Conservation (phyloP, 2,888 invertebrate genomes). For the Philereme vetulata region DNA sequence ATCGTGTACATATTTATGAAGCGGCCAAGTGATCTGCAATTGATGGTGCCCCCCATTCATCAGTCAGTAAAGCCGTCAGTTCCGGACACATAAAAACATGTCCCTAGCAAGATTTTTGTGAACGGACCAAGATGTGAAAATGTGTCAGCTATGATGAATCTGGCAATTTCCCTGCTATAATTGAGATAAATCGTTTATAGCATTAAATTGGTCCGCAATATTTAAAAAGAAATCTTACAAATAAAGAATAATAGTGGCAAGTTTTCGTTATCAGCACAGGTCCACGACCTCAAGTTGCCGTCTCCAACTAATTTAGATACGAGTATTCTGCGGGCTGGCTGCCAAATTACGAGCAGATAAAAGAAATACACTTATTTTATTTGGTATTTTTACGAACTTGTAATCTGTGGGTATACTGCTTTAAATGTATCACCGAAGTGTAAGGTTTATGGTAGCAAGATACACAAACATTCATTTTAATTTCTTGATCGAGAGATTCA, state of each 20-base stretch:
- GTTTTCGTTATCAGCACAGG: constrained; percentile 25
- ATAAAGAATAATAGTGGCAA: constrained; percentile 3
- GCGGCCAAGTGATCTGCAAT: constrained; percentile 72
- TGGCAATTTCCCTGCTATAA: constrained; percentile 27
- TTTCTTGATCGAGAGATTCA: background rate
- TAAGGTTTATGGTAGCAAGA: no score
- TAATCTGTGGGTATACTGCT: background rate
- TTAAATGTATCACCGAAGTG: background rate
- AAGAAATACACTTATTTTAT: constrained; percentile 3
- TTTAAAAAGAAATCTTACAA: constrained; percentile 6
- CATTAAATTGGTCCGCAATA: constrained; percentile 6
- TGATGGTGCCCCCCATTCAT: constrained; percentile 73
- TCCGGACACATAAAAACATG: constrained; percentile 51
- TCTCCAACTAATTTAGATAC: constrained; percentile 32
- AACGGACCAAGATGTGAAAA: constrained; percentile 40
- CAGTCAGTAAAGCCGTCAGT: constrained; percentile 56
- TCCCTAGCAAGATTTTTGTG: constrained; percentile 50
- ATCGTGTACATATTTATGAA: constrained; percentile 80
- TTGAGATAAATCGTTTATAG: constrained; percentile 27
- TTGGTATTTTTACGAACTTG: background rate
- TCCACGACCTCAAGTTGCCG: constrained; percentile 29
- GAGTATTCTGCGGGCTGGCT: constrained; percentile 24
- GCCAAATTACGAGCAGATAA: constrained; percentile 27
- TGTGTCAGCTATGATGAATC: constrained; percentile 34
- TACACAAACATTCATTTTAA: background rate